Percentiles rank a stretch among this genome's conserved stretches.
Evolutionary conservation across 2,888 invertebrate species (phyloP).

Genomic region (Tenthredo mesomela): DNA sequence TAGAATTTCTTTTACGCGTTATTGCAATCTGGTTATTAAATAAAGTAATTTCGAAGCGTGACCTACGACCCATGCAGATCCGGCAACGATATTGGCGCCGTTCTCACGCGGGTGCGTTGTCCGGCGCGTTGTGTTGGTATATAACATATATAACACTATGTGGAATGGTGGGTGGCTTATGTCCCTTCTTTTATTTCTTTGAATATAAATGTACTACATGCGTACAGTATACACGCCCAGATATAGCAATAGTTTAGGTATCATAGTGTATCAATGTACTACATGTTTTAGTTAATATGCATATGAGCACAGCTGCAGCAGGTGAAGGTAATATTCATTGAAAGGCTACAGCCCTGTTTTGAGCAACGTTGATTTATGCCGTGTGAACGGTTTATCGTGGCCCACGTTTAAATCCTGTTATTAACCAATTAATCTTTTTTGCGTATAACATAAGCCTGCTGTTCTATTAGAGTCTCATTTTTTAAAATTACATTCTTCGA

Average conservation of each 20-base stretch:
- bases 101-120: conserved; percentile 59
- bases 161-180: conserved; percentile 14
- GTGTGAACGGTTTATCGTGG: conserved; percentile 43
- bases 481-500: not conserved
- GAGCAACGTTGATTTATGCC: conserved; percentile 35
- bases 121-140: conserved; percentile 30
- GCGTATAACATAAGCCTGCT: not conserved
- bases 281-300: conserved; percentile 1
- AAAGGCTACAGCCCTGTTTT: conserved; percentile 36
- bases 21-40: conserved; percentile 70
- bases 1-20: not conserved
- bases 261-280: conserved; percentile 2
- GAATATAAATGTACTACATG: not conserved
- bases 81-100: conserved; percentile 69
- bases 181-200: not conserved
- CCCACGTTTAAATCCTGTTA: conserved; percentile 26
- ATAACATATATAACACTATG: not conserved
- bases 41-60: conserved; percentile 73
- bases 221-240: not conserved
- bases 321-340: conserved; percentile 47
- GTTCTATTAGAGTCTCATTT: not conserved
- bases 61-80: conserved; percentile 67
- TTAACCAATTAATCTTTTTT: conserved; percentile 20
- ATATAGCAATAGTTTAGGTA: not conserved
- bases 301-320: not conserved